Evolutionary conservation across 30 jellyfish, hydroid and myxozoan species (phyloP).

Genomic region (Calvadosia cruxmelitensis): DNA sequence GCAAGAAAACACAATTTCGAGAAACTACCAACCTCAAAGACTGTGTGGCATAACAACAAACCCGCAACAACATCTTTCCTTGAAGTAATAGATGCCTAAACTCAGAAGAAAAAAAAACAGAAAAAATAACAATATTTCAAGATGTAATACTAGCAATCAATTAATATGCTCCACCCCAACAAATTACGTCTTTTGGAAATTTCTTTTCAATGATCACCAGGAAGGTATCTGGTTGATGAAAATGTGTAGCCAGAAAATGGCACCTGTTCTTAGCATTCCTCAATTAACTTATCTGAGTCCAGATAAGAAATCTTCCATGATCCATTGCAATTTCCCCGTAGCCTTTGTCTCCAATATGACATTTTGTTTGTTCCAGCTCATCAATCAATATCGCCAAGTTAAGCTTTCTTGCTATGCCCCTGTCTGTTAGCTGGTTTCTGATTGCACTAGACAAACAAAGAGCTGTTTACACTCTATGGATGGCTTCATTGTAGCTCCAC

Average conservation of each 20-base stretch:
- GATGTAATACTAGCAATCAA: neutral
- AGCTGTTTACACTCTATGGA: no score
- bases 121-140: neutral
- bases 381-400: neutral
- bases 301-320: no score
- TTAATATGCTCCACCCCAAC: neutral
- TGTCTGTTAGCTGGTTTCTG: neutral
- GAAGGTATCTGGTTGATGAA: neutral
- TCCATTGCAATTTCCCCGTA: no score
- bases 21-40: no score
- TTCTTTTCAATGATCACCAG: no score
- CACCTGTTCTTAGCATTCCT: no score
- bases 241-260: neutral
- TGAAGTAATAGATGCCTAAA: conserved; percentile 34
- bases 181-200: no score
- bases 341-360: neutral
- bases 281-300: no score
- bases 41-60: conserved; percentile 13
- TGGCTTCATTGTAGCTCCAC: no score
- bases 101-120: neutral
- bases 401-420: neutral
- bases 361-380: neutral
- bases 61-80: conserved; percentile 56
- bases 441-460: neutral
- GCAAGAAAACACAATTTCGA: no score